Percentiles rank a stretch among this genome's conserved stretches.
Conservation (phyloP, 2,797 vertebrate genomes). For the Potorous gilbertii region DNA sequence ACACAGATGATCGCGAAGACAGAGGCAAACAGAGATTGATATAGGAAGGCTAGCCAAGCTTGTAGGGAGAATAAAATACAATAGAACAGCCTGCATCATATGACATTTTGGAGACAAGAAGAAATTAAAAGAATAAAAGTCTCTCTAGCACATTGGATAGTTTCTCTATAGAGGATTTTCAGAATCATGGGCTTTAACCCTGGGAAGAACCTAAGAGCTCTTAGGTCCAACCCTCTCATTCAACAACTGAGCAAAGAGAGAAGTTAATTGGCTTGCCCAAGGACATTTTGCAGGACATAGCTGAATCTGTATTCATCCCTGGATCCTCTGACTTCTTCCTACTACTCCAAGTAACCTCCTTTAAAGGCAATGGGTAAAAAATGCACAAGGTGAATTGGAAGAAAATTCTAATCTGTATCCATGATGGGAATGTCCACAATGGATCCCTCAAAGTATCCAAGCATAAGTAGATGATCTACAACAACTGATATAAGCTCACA, state of each 20-base stretch:
- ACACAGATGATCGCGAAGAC: not conserved
- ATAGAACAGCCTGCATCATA: not conserved
- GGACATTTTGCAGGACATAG: not conserved
- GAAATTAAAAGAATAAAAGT: not conserved
- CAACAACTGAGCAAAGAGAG: not conserved
- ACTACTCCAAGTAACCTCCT: not conserved
- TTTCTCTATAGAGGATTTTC: not conserved
- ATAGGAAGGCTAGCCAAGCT: not conserved
- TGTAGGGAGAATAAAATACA: not conserved
- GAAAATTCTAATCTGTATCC: not conserved
- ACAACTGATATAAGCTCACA: not conserved
- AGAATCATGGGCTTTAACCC: not conserved
- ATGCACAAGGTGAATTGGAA: not conserved
- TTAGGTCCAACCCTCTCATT: not conserved
- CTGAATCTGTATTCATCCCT: not conserved
- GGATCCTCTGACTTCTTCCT: not conserved
- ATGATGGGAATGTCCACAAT: not conserved
- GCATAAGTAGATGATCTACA: not conserved
- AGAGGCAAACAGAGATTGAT: not conserved
- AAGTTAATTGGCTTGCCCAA: not conserved
- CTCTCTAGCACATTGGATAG: not conserved
- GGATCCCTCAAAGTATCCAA: not conserved
- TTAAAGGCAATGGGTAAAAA: not conserved
- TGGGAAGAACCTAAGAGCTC: not conserved
- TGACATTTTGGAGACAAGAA: not conserved